Evolutionary conservation across 2,113 vertebrate species (phyloP).

Genomic region (Phodopus roborovskii): DNA sequence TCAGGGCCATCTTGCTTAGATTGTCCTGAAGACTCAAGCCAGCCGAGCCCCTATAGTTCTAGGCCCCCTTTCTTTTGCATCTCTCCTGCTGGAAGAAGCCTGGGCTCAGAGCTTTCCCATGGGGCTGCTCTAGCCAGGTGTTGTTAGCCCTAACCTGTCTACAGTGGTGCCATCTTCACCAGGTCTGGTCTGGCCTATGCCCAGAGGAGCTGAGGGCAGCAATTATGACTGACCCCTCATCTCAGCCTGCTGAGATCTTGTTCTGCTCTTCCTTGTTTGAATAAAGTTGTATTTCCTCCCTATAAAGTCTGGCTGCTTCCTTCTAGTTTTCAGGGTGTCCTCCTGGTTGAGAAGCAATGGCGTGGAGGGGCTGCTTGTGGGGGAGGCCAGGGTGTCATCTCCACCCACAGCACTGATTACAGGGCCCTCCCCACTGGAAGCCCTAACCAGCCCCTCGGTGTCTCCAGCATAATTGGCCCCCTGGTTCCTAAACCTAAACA

Average conservation of each 20-base stretch:
- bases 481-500: slow-evolving; percentile 73
- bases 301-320: slow-evolving; percentile 9
- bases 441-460: neutral
- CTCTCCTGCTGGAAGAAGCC: neutral
- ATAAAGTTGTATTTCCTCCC: slow-evolving; percentile 63
- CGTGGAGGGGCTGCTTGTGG: neutral
- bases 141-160: neutral
- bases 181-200: neutral
- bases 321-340: neutral
- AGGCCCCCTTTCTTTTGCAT: neutral
- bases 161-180: neutral
- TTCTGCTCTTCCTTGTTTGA: slow-evolving; percentile 11
- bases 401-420: slow-evolving; percentile 65
- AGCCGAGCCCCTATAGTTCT: neutral
- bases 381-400: neutral
- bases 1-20: neutral
- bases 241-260: neutral
- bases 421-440: neutral
- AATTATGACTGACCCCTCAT: neutral
- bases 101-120: neutral
- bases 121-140: neutral
- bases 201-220: neutral
- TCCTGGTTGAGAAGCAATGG: neutral
- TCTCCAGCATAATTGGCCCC: slow-evolving; percentile 75
- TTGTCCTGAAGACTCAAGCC: neutral